Evolutionary conservation across 2,797 vertebrate species (phyloP), one percentile per base, ranked within the genome.

Genomic region (Graptemys geographica): DNA sequence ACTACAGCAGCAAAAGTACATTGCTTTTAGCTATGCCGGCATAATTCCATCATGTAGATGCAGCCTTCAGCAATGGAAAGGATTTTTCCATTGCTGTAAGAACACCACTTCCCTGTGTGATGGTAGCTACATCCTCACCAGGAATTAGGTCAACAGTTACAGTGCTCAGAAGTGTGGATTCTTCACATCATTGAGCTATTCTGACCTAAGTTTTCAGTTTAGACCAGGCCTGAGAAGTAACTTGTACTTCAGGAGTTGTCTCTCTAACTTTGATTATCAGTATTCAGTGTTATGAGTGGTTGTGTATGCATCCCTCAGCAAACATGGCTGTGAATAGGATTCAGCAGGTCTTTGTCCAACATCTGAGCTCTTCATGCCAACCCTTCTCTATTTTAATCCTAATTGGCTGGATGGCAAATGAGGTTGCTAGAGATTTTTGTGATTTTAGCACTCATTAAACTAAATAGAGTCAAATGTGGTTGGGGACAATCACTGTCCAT

Each of bases 271-370:
- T 41, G n/a, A 21, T 65, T 65, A 65, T 33, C 15, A n/a, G n/a
- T n/a, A 65, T 72, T 72, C 33, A 72, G 19, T 23, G n/a, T n/a
- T 37, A 41, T 72, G n/a, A 41, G n/a, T 3, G 8, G 65, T 37
- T 5, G 9, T 72, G 5, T 19, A 9, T 41, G n/a, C 16, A 69
- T 21, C 62, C n/a, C n/a, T 5, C n/a, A 41, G n/a, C 65, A 41
- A 37, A 41, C 19, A 72, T 72, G 65, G 65, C 16, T 65, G 62
- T 65, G 62, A 65, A 65, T n/a, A n/a, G 33, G 33, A 21, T 83
- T 80, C 27, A 94, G 81, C 69, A 92, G 92, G 62, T 72, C 95
- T 95, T 89, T 89, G 79, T 81, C 84, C 87, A 79, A 62, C 57
- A 91, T 93, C 87, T 13, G 81, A 95, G 49, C 65, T 47, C 33